phyloP scores from a whole-genome alignment of 2,113 vertebrate species.

The Progne subis region DNA sequence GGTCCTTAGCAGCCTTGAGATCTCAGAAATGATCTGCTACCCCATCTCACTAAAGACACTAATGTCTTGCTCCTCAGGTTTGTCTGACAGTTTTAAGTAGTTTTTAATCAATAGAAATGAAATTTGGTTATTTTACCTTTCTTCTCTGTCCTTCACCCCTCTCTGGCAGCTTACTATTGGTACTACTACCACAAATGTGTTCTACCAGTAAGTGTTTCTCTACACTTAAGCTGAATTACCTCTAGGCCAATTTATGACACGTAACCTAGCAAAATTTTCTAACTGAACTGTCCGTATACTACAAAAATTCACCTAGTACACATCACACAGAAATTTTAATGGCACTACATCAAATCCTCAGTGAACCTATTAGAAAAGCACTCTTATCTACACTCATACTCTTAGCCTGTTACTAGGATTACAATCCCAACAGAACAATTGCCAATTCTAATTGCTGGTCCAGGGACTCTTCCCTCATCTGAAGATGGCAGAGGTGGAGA shows the following conservation, averaged over 20 bases:
- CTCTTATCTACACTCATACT: neutral
- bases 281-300: neutral
- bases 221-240: neutral
- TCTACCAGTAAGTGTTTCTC: neutral
- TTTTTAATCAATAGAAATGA: neutral
- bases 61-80: neutral
- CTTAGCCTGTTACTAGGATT: neutral
- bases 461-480: neutral
- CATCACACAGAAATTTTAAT: neutral
- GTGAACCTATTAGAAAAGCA: neutral
- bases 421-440: neutral
- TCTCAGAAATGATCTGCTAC: neutral
- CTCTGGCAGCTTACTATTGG: neutral
- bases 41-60: neutral
- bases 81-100: neutral
- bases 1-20: neutral
- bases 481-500: neutral
- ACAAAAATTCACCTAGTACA: neutral
- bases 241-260: neutral
- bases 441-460: rapidly evolving
- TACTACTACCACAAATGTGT: neutral
- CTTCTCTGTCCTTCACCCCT: neutral
- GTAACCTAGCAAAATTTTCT: neutral
- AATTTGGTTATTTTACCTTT: neutral
- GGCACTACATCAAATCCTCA: neutral